A percentile compares a stretch with the other conserved stretches of the same genome.
These are phyloP conservation scores for Pelodiscus sinensis DNA, from an alignment of 2,113 vertebrate species.

Conservation along the genomic window DNA sequence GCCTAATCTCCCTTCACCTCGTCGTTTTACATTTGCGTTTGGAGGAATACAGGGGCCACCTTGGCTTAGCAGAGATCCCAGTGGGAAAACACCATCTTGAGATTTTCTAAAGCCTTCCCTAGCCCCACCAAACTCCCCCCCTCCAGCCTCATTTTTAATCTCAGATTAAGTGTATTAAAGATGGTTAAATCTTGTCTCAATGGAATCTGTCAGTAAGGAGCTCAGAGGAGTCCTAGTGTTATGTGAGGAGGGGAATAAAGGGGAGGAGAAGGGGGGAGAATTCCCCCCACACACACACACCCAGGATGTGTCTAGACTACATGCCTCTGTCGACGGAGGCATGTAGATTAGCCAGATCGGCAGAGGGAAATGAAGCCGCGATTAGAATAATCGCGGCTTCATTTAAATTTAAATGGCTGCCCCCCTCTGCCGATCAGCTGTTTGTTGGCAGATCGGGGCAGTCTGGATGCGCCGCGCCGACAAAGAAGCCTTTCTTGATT, in stretches of 20 bases:
- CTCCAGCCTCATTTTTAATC: neutral
- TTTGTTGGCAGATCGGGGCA: too few relatives aligned
- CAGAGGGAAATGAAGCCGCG: too few relatives aligned
- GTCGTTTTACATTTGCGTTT: neutral
- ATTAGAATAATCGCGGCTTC: too few relatives aligned
- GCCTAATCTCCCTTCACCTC: neutral
- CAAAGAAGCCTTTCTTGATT: too few relatives aligned
- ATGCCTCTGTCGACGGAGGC: too few relatives aligned
- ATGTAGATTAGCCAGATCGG: too few relatives aligned
- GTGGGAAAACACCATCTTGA: neutral
- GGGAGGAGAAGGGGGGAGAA: neutral
- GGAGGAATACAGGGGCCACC: accelerated
- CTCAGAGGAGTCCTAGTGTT: neutral
- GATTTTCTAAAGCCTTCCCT: neutral
- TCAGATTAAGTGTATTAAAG: neutral
- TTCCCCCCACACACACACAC: neutral
- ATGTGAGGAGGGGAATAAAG: accelerated
- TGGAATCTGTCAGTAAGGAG: neutral
- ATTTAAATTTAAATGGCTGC: too few relatives aligned
- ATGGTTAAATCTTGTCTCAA: neutral
- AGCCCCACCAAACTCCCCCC: accelerated
- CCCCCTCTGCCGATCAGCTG: too few relatives aligned
- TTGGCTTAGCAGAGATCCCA: accelerated
- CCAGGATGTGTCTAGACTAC: too few relatives aligned
- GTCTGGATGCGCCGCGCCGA: too few relatives aligned